Evolutionary conservation across 92 coral and sea anemone species (phyloP).

Genomic region (Montipora capitata): DNA sequence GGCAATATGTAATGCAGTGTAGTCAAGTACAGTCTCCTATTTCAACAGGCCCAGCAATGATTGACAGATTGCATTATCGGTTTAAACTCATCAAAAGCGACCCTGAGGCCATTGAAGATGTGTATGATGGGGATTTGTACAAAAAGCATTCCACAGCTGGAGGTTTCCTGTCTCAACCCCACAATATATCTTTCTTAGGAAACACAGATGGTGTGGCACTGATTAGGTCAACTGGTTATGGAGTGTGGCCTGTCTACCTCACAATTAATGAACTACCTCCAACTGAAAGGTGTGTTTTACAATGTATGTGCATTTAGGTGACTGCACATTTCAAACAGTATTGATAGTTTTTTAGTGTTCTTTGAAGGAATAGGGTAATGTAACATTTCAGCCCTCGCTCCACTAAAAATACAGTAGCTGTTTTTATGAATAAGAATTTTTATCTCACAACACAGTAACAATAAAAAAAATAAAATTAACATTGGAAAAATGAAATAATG

Average conservation of each 20-base stretch:
- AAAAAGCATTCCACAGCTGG: slow-evolving; percentile 28
- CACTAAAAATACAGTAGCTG: too few relatives aligned
- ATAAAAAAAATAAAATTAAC: slow-evolving; percentile 6
- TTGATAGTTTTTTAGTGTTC: too few relatives aligned
- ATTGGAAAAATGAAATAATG: slow-evolving; percentile 55
- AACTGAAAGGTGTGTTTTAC: slow-evolving; percentile 27
- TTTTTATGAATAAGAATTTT: too few relatives aligned
- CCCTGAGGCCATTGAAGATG: background rate
- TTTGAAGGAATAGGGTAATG: too few relatives aligned
- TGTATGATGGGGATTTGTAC: slow-evolving; percentile 59
- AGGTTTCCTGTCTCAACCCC: slow-evolving; percentile 43
- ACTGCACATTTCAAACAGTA: too few relatives aligned
- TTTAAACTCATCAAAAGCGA: slow-evolving; percentile 10
- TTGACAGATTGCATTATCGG: slow-evolving; percentile 27
- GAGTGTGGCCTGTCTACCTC: slow-evolving; percentile 70
- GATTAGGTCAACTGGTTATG: slow-evolving; percentile 35
- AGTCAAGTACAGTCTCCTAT: too few relatives aligned
- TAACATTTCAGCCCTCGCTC: too few relatives aligned
- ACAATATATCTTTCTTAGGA: slow-evolving; percentile 58
- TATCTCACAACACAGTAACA: too few relatives aligned
- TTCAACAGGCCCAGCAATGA: too few relatives aligned
- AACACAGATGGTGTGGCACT: slow-evolving; percentile 70
- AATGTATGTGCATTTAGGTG: too few relatives aligned
- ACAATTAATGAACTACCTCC: slow-evolving; percentile 64
- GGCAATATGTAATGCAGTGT: too few relatives aligned